A percentile compares a stretch with the other conserved stretches of the same genome.
phyloP scores from a whole-genome alignment of 2,113 vertebrate species.

The Gasterosteus aculeatus region DNA sequence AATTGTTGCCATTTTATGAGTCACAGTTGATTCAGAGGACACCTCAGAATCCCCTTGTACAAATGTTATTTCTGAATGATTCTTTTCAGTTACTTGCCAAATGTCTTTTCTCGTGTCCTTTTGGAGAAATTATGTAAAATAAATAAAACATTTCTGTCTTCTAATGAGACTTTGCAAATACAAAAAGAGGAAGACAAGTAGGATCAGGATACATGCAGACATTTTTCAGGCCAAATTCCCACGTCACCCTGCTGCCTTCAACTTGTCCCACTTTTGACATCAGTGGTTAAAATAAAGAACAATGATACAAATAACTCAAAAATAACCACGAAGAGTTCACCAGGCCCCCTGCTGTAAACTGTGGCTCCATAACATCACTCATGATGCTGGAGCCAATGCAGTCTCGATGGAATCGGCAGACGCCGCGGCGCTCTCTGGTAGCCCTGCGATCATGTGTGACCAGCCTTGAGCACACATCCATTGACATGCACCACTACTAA shows the following conservation, averaged over 20 bases:
- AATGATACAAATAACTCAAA: slow-evolving; percentile 31
- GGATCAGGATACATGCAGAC: neutral
- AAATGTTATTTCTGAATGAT: neutral
- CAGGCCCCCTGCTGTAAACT: slow-evolving; percentile 37
- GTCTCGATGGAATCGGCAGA: slow-evolving; percentile 34
- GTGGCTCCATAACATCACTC: slow-evolving; percentile 40
- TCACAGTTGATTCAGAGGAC: neutral
- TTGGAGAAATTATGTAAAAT: too few relatives aligned
- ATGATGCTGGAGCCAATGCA: slow-evolving; percentile 40
- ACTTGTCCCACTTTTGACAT: neutral
- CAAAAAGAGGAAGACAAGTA: neutral
- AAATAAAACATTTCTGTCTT: too few relatives aligned
- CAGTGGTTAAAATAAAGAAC: slow-evolving; percentile 25
- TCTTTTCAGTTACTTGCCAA: neutral
- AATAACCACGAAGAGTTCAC: slow-evolving; percentile 31
- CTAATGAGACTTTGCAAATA: too few relatives aligned
- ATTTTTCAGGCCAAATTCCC: slow-evolving; percentile 27
- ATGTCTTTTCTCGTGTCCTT: neutral
- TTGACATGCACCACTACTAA: slow-evolving; percentile 21
- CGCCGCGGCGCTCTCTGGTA: slow-evolving; percentile 4
- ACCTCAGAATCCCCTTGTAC: neutral
- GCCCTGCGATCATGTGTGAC: slow-evolving; percentile 19
- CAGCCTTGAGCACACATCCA: neutral
- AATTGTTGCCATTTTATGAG: neutral
- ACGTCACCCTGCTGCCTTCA: slow-evolving; percentile 23